phyloP scores from a whole-genome alignment of 2,888 invertebrate species.

The Spilosoma lubricipeda region DNA sequence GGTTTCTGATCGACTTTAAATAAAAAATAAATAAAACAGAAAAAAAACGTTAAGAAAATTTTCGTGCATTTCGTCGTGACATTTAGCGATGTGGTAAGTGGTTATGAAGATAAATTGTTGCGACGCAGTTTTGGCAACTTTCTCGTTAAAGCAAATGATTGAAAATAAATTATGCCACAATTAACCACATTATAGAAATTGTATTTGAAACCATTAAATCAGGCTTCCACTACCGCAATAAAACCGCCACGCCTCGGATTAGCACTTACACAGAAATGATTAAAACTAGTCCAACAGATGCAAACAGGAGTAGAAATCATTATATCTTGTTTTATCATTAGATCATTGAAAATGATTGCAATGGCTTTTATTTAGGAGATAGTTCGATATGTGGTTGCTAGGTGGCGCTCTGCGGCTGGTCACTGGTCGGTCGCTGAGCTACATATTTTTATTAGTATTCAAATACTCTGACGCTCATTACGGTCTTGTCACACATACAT shows the following conservation, averaged over 20 bases:
- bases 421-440: neutral
- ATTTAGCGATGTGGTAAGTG: too few relatives aligned
- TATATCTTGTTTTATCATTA: slow-evolving; percentile 3
- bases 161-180: slow-evolving; percentile 13
- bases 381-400: slow-evolving; percentile 2
- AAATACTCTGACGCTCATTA: neutral
- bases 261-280: slow-evolving; percentile 22
- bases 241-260: slow-evolving; percentile 15
- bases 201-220: slow-evolving; percentile 11
- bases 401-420: neutral
- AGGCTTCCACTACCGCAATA: slow-evolving; percentile 18
- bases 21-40: neutral
- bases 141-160: neutral
- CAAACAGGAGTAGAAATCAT: slow-evolving; percentile 3
- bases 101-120: neutral
- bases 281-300: slow-evolving; percentile 27
- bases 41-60: neutral
- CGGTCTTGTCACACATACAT: neutral
- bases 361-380: neutral
- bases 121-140: neutral
- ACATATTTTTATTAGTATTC: neutral
- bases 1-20: neutral
- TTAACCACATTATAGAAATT: slow-evolving; percentile 16
- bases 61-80: neutral
- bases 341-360: neutral